Percentiles rank a stretch among this genome's conserved stretches.
phyloP scores from a whole-genome alignment of 2,888 invertebrate genomes.

The Poecilobothrus nobilitatus region DNA sequence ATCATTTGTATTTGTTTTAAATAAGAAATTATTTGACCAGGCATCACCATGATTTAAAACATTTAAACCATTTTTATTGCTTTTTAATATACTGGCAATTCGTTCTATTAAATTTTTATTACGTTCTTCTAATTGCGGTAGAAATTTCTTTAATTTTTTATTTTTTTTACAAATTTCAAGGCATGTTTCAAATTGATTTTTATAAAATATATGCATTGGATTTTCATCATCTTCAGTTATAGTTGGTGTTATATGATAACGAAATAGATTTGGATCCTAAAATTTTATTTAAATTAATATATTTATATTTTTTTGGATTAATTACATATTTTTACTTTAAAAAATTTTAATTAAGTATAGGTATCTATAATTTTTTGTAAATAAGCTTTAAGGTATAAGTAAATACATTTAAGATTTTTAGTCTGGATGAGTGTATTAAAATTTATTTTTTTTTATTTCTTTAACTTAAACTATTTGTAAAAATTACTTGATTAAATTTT shows the following conservation, averaged over 20 bases:
- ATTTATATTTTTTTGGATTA: too few species aligned
- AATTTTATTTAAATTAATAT: neutral
- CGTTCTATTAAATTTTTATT: slow-evolving; percentile 28
- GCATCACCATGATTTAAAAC: slow-evolving; percentile 47
- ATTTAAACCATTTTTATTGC: slow-evolving; percentile 34
- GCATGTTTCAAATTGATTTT: slow-evolving; percentile 26
- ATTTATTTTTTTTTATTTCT: too few species aligned
- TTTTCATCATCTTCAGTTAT: slow-evolving; percentile 29
- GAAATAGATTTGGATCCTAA: slow-evolving; percentile 30
- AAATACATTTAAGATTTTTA: too few species aligned
- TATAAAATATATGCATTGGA: slow-evolving; percentile 31
- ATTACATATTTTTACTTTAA: too few species aligned
- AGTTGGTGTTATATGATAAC: slow-evolving; percentile 29
- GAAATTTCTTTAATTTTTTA: slow-evolving; percentile 27
- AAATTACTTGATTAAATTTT: too few species aligned
- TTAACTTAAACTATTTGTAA: too few species aligned
- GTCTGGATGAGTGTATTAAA: too few species aligned
- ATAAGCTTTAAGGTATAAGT: too few species aligned
- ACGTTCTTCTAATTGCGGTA: slow-evolving; percentile 27
- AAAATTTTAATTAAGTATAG: too few species aligned
- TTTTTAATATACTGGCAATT: slow-evolving; percentile 30
- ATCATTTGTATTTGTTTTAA: slow-evolving; percentile 33
- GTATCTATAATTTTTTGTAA: too few species aligned
- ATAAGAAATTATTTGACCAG: slow-evolving; percentile 47
- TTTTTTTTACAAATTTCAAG: slow-evolving; percentile 28